These are phyloP conservation scores for Siderastrea radians DNA, from an alignment of 92 coral and sea anemone genomes.

Conservation along the genomic window DNA sequence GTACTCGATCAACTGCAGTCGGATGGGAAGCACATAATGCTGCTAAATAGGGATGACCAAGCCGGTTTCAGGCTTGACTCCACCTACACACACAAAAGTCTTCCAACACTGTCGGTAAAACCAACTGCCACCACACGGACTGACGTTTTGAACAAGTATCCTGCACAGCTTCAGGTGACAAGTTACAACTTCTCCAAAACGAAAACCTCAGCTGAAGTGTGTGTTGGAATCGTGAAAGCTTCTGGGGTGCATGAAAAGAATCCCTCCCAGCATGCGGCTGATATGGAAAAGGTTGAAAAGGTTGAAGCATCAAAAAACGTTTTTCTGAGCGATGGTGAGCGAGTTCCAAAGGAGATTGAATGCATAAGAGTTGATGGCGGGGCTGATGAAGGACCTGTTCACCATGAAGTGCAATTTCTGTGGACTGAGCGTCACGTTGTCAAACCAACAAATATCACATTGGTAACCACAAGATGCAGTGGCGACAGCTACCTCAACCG, in stretches of 20 bases:
- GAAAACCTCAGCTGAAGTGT: conserved; percentile 27
- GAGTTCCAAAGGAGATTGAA: conserved; percentile 14
- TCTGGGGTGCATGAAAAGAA: conserved; percentile 44
- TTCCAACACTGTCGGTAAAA: conserved; percentile 43
- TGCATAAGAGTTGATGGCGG: conserved; percentile 39
- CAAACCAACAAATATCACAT: background rate
- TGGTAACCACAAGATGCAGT: conserved; percentile 19
- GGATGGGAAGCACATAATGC: conserved; percentile 46
- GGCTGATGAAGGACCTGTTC: conserved; percentile 40
- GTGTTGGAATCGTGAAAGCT: conserved; percentile 57
- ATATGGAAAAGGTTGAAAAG: background rate
- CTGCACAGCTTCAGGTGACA: conserved; percentile 34
- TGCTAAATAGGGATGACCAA: conserved; percentile 62
- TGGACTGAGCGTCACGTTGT: conserved; percentile 31
- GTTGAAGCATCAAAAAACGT: background rate
- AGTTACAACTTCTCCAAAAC: conserved; percentile 52
- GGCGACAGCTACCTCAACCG: conserved; percentile 35
- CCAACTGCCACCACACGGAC: conserved; percentile 46
- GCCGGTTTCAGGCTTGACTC: conserved; percentile 62
- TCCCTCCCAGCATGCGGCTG: conserved; percentile 24
- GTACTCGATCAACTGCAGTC: conserved; percentile 24
- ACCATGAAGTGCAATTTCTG: conserved; percentile 34
- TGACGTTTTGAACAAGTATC: conserved; percentile 35
- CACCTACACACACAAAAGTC: conserved; percentile 62
- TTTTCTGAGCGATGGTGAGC: background rate